Evolutionary conservation across 1,140 invertebrate species (phyloP).

Genomic region (Chionoecetes opilio): DNA sequence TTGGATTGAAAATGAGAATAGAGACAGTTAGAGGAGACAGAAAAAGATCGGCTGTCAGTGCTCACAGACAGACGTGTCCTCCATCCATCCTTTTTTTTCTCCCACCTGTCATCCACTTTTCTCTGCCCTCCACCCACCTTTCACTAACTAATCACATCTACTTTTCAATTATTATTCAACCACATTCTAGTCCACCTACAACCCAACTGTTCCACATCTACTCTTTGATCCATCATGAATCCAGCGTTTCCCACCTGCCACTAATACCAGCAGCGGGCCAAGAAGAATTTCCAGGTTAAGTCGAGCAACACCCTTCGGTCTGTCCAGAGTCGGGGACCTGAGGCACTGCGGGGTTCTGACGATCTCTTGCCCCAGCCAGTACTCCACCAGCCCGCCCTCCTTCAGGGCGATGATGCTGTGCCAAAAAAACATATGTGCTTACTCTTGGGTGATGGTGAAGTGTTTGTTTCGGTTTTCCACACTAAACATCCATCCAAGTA

Average conservation of each 20-base stretch:
- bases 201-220: too few species aligned
- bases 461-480: not conserved
- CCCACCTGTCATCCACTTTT: too few species aligned
- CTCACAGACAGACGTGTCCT: too few species aligned
- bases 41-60: too few species aligned
- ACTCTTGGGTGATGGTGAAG: not conserved
- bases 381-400: not conserved
- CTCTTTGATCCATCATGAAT: too few species aligned
- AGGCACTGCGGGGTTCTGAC: constrained; percentile 45
- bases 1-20: too few species aligned
- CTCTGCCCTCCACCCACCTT: too few species aligned
- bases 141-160: too few species aligned
- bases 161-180: too few species aligned
- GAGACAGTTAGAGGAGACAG: too few species aligned
- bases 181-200: too few species aligned
- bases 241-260: not conserved
- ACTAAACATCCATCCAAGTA: not conserved
- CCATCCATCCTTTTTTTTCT: too few species aligned
- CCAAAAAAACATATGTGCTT: not conserved
- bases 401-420: not conserved
- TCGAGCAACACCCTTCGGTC: not conserved
- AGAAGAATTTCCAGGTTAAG: not conserved
- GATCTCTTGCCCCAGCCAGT: constrained; percentile 8
- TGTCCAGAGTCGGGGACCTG: not conserved
- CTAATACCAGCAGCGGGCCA: not conserved